Conservation (phyloP, 2,113 vertebrate genomes). For the Pyrgilauda ruficollis region DNA sequence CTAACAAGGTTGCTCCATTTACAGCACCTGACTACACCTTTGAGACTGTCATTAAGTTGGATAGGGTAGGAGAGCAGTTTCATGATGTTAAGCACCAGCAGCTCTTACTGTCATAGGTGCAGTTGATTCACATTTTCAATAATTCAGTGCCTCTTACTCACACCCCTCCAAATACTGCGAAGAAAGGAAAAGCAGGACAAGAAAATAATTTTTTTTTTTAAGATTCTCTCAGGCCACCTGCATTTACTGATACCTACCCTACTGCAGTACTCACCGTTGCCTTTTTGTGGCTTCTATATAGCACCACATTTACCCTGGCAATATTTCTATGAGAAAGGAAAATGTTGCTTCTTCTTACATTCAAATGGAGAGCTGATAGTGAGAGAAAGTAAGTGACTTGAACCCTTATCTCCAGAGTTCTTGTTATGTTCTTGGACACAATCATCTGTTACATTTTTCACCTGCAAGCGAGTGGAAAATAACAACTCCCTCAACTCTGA, state of each 20-base stretch:
- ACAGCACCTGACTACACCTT: not conserved
- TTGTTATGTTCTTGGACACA: not conserved
- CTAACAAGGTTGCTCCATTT: not conserved
- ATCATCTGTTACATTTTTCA: conserved; percentile 26
- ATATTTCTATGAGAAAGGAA: not conserved
- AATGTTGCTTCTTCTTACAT: not conserved
- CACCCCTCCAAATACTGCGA: not conserved
- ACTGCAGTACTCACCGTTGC: fast-evolving
- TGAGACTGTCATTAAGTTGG: not conserved
- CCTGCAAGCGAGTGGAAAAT: conserved; percentile 9
- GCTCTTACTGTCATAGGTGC: not conserved
- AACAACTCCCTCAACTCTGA: conserved; percentile 5
- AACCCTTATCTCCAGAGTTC: conserved; percentile 7
- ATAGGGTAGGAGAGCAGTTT: not conserved
- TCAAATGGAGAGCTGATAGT: not conserved
- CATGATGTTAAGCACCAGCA: not conserved
- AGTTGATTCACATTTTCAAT: not conserved
- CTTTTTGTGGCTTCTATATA: not conserved
- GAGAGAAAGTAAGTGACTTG: not conserved
- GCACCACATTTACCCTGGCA: not conserved
- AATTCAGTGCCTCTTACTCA: not conserved
- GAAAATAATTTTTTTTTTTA: not conserved
- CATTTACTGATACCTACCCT: not conserved
- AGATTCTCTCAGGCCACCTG: not conserved
- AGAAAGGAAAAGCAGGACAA: not conserved